These are phyloP conservation scores for Drosophila rellima DNA, from an alignment of 2,888 invertebrate species.

Conservation along the genomic window DNA sequence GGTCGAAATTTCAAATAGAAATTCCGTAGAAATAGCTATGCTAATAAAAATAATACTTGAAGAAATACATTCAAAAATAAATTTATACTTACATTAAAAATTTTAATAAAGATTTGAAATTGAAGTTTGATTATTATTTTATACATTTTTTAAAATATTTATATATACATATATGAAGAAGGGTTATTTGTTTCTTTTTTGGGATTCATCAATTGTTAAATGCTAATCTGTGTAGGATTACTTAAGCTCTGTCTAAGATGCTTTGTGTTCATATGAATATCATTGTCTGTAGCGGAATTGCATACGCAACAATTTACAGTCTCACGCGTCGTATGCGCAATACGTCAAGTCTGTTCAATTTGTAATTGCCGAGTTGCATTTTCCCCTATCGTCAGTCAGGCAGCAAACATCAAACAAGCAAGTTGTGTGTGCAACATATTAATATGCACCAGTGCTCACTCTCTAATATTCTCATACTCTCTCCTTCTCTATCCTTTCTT, in stretches of 20 bases:
- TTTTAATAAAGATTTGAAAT: too few relatives aligned
- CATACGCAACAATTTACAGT: not conserved
- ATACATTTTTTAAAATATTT: too few relatives aligned
- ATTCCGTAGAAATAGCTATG: too few relatives aligned
- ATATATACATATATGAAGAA: too few relatives aligned
- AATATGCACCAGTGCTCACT: constrained; percentile 39
- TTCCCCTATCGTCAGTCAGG: constrained; percentile 11
- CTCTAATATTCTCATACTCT: constrained; percentile 7
- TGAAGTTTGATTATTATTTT: too few relatives aligned
- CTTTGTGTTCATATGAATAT: not conserved
- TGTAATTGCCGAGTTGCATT: constrained; percentile 17
- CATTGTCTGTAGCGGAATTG: constrained; percentile 1
- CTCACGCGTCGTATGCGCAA: constrained; percentile 31
- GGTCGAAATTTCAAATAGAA: not conserved
- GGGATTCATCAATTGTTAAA: not conserved
- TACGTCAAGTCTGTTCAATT: constrained; percentile 14
- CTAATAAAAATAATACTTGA: too few relatives aligned
- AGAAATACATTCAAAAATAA: too few relatives aligned
- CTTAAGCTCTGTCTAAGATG: not conserved
- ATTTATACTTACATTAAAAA: too few relatives aligned
- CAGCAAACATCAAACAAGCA: constrained; percentile 20
- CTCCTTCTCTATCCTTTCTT: constrained; percentile 2
- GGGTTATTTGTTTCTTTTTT: too few relatives aligned
- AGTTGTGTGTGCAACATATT: constrained; percentile 27
- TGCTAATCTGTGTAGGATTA: constrained; percentile 8